Base-by-base conservation (phyloP, 2,113 vertebrate species). In the Austrofundulus limnaeus region DNA sequence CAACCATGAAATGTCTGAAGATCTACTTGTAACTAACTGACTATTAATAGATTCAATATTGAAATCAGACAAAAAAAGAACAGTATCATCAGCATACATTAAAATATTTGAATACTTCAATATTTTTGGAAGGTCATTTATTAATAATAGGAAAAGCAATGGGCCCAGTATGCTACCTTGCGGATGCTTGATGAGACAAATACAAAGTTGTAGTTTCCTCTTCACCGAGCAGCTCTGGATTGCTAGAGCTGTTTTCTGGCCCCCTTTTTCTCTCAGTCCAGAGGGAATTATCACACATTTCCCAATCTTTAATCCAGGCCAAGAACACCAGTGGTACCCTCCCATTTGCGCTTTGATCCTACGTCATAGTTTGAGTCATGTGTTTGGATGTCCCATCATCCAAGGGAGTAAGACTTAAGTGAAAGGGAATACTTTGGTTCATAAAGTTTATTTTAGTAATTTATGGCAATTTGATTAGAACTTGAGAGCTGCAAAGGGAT, bases 241-340 rank as follows among this genome's bases (percentile, higher is more conserved):
- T 80, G 66, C 43, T 75, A 70, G 34, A 37, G 20, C 7, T 70
- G 69, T 62, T 21, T 49, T 66, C 20, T 59, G 31, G 65, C 60
- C 72, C 39, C 28, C 21, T 47, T n/a, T n/a, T n/a, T n/a, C n/a
- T n/a, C n/a, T 31, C 17, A 51, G 60, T 59, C 58, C 69, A 70
- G 56, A 37, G 51, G 37, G 48, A 71, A 31, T 42, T 49, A 61
- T 64, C 50, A 25, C 64, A 70, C 38, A 38, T 68, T 49, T 2
- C 42, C 69, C 63, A 50, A 65, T 79, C 75, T 68, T 24, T 55
- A 58, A 1, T 62, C 42, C 61, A 59, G 61, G 64, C 49, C 61
- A 58, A 74, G 54, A 77, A 59, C 74, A 77, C 78, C 72, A 72
- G 51, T 20, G 28, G 43, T 23, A 73, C 62, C 31, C 60, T 71